phyloP scores from a whole-genome alignment of 2,888 invertebrate genomes.

The Ennomos erosarius region DNA sequence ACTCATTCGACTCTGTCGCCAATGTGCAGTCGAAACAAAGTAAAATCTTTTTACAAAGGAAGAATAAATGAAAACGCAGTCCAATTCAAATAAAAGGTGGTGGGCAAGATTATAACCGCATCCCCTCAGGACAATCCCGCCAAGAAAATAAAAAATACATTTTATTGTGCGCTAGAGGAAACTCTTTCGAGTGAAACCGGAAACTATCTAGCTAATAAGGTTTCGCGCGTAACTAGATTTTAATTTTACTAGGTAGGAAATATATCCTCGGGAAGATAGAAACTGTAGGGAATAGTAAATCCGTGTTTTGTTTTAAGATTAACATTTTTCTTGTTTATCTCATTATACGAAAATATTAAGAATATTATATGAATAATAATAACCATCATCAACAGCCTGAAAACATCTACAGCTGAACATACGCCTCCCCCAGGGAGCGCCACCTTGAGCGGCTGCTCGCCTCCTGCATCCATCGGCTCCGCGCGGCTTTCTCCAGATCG shows the following conservation, averaged over 20 bases:
- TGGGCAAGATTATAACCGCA: conserved; percentile 26
- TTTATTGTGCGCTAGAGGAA: conserved; percentile 21
- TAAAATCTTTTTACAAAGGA: not conserved
- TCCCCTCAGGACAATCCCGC: conserved; percentile 10
- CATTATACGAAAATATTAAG: too few species aligned
- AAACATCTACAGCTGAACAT: too few species aligned
- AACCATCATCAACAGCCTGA: too few species aligned
- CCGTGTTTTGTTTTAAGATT: too few species aligned
- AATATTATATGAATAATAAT: too few species aligned
- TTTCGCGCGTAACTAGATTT: conserved; percentile 24
- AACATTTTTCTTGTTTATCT: too few species aligned
- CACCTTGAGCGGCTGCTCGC: too few species aligned
- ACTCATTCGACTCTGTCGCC: too few species aligned
- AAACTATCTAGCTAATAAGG: conserved; percentile 26
- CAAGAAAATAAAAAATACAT: conserved; percentile 27
- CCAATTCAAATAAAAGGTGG: conserved; percentile 14
- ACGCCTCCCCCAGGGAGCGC: too few species aligned
- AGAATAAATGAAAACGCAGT: conserved; percentile 24
- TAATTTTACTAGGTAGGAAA: conserved; percentile 7
- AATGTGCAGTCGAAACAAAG: too few species aligned
- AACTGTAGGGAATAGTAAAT: not conserved
- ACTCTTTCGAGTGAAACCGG: conserved; percentile 21
- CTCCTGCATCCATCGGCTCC: too few species aligned
- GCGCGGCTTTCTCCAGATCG: too few species aligned
- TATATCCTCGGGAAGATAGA: not conserved